These are phyloP conservation scores for Leptinotarsa defecta DNA, from an alignment of 1,140 invertebrate genomes.

Conservation along the genomic window DNA sequence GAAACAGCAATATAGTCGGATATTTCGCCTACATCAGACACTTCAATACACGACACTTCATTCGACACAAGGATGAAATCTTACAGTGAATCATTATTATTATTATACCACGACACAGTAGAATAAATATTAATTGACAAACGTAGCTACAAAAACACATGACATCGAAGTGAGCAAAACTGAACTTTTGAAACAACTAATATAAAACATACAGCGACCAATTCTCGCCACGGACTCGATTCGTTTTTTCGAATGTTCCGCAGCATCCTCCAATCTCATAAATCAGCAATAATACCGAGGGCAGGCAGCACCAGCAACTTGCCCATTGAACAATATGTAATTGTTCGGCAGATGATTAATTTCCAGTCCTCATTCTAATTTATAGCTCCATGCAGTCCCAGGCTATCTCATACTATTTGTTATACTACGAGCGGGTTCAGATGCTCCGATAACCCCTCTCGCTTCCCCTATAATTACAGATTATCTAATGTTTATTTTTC, in stretches of 20 bases:
- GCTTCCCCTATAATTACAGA: slow-evolving; percentile 45
- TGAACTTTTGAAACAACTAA: no score
- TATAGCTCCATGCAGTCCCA: slow-evolving; percentile 24
- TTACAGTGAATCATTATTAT: no score
- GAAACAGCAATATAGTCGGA: no score
- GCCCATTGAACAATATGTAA: slow-evolving; percentile 24
- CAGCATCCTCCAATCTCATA: background rate
- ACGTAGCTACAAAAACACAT: no score
- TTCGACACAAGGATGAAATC: no score
- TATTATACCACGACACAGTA: no score
- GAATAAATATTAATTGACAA: no score
- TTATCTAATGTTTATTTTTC: slow-evolving; percentile 51
- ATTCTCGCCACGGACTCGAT: background rate
- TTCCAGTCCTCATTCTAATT: slow-evolving; percentile 15
- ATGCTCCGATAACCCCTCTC: slow-evolving; percentile 36
- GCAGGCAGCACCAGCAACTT: background rate
- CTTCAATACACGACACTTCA: no score
- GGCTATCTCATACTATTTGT: slow-evolving; percentile 24
- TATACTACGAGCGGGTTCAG: slow-evolving; percentile 25
- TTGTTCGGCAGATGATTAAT: slow-evolving; percentile 21
- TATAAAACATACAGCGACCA: no score
- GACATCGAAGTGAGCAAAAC: no score
- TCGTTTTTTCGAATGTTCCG: background rate
- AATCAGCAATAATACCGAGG: background rate
- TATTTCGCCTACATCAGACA: no score